phyloP scores from a whole-genome alignment of 1,140 invertebrate species.

The Drosophila elegans region DNA sequence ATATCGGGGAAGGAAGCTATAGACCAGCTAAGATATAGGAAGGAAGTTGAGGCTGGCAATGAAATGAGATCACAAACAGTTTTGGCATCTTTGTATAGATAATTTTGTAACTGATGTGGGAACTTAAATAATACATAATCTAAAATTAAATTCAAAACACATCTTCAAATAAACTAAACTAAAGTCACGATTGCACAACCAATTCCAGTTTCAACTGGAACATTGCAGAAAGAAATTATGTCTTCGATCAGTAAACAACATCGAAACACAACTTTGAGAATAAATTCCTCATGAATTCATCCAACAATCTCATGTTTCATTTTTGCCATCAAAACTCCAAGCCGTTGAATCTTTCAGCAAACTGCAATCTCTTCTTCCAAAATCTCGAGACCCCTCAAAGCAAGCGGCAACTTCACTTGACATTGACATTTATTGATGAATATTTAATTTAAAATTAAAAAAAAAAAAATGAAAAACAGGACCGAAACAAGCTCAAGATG shows the following conservation, averaged over 20 bases:
- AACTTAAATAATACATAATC: too few species aligned
- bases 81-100: not conserved
- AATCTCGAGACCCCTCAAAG: conserved; percentile 18
- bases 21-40: conserved; percentile 12
- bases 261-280: not conserved
- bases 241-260: not conserved
- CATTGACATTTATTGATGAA: conserved; percentile 65
- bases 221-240: not conserved
- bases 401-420: conserved; percentile 39
- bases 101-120: not conserved
- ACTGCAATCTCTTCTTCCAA: conserved; percentile 26
- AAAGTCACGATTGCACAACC: too few species aligned
- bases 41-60: conserved; percentile 19
- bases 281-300: not conserved
- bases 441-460: conserved; percentile 37
- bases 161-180: too few species aligned
- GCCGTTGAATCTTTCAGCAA: conserved; percentile 22
- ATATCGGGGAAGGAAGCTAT: conserved; percentile 17
- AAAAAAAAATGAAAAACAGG: conserved; percentile 10
- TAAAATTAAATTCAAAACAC: too few species aligned
- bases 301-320: conserved; percentile 13
- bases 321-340: not conserved
- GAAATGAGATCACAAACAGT: not conserved
- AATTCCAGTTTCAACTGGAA: not conserved
- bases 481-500: conserved; percentile 39